Evolutionary conservation across 2,888 invertebrate species (phyloP), one percentile per base, ranked within the genome.

Genomic region (Automeris io): DNA sequence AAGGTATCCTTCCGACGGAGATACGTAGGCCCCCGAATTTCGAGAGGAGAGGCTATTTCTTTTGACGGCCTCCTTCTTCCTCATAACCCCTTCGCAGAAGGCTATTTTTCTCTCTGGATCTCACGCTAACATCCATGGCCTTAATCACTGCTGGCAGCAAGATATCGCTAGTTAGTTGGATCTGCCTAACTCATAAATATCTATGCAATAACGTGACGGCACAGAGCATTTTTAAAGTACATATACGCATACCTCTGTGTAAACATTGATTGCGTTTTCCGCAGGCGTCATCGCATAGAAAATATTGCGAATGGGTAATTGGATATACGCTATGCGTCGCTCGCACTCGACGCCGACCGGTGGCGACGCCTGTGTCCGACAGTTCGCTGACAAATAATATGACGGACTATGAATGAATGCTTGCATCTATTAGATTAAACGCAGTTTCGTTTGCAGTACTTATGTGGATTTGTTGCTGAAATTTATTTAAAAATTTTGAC

Each of bases 251-350:
- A n/a, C n/a, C n/a, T n/a, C 2, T 8, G 11, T 19, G 19, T 9
- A 25, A 32, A 70, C 78, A 82, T 79, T 81, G 79, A 82, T 82
- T 81, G 79, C 72, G 64, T 70, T 76, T 67, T 54, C 54, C 57
- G 51, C 61, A 61, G 59, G 66, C 76, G 75, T 73, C 78, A 78
- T 69, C 64, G 68, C 70, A 77, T 82, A 78, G 79, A 82, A 83
- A 83, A 83, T 82, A 85, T 85, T 77, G 80, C 78, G 74, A 71
- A 70, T 76, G 71, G 64, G 73, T 83, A 82, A 85, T 83, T 83
- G 82, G 81, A 78, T 68, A 64, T 70, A 70, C 65, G 70, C 61
- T 60, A 60, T 60, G 68, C 70, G 76, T 73, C 75, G 70, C 57
- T 59, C 67, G 70, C 79, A 72, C 76, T 69, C 73, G 70, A 70